Evolutionary conservation across 2,113 vertebrate species (phyloP), one percentile per base, ranked within the genome.

Genomic region (Spizaetus ornatus): DNA sequence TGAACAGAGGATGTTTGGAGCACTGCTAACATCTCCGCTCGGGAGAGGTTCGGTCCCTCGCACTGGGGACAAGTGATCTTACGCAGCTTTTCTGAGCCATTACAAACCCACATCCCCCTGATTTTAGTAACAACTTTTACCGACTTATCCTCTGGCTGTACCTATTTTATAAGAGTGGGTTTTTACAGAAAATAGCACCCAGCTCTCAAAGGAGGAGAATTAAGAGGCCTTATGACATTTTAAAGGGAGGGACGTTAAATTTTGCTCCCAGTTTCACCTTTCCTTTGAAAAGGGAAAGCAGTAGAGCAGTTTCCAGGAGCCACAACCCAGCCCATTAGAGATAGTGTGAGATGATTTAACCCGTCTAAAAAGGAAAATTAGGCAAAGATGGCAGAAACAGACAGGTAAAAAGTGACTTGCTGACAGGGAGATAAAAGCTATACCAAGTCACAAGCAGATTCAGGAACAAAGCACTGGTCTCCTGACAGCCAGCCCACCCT

Each of bases 1-100:
- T 91, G 73, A 74, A 26, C 62, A 95, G 82, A 95, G 86, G 83
- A 82, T 95, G 56, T 94, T 87, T 85, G 77, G 69, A 80, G 45
- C 53, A 26, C 43, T 61, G 69, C 82, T 97, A 73, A 94, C 69
- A 91, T 58, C 91, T 86, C 38, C 1, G 3, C n/a, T 90, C 7
- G 2, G 50, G 40, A 78, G 69, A 84, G 25, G 16, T 86, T 92
- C 1, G 4, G 48, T 70, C 53, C 58, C 62, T 84, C 3, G 7
- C 16, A 48, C 43, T 71, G 45, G 53, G 73, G 27, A 87, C 2
- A 3, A 63, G 16, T 34, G 43, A 52, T 82, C n/a, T 79, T 72
- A 26, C 1, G 1, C 6, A 45, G 61, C 21, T 38, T 71, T 93
- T 65, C 78, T 82, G 52, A 91, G 66, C 67, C 47, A 21, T 86